These are phyloP conservation scores for Dryobotodes eremita DNA, from an alignment of 2,888 invertebrate species.

Conservation along the genomic window DNA sequence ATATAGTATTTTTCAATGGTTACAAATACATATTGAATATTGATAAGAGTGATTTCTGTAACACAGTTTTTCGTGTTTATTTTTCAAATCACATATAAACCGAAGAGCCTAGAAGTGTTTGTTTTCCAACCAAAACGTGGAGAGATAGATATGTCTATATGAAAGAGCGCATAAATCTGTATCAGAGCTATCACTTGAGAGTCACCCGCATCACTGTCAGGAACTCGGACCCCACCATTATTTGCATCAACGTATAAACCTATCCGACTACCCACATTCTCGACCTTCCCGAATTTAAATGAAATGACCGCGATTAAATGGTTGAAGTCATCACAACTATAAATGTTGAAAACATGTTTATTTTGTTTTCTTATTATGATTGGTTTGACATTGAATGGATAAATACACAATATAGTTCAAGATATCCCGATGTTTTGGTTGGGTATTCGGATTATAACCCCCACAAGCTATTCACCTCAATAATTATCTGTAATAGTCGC, in stretches of 20 bases:
- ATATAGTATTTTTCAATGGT: background rate
- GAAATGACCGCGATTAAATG: conserved; percentile 24
- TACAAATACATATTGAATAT: background rate
- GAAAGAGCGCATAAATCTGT: conserved; percentile 71
- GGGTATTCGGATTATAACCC: background rate
- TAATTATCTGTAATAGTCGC: background rate
- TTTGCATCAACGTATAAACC: conserved; percentile 73
- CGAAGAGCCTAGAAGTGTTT: background rate
- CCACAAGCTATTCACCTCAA: background rate
- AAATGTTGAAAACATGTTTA: background rate
- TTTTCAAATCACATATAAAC: background rate
- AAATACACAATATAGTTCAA: background rate
- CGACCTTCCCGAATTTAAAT: conserved; percentile 28
- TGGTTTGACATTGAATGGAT: conserved; percentile 6
- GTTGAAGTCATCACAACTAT: background rate
- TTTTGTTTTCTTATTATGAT: background rate
- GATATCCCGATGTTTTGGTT: background rate
- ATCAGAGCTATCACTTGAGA: conserved; percentile 72
- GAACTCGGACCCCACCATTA: conserved; percentile 70
- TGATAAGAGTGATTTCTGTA: background rate
- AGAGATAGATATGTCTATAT: conserved; percentile 52
- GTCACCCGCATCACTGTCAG: conserved; percentile 84
- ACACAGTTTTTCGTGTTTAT: background rate
- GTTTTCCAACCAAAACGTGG: conserved; percentile 11
- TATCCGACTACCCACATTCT: conserved; percentile 55